Percentiles rank a stretch among this genome's conserved stretches.
These are phyloP conservation scores for Solenopsis fugax DNA, from an alignment of 1,140 invertebrate species.

Conservation along the genomic window DNA sequence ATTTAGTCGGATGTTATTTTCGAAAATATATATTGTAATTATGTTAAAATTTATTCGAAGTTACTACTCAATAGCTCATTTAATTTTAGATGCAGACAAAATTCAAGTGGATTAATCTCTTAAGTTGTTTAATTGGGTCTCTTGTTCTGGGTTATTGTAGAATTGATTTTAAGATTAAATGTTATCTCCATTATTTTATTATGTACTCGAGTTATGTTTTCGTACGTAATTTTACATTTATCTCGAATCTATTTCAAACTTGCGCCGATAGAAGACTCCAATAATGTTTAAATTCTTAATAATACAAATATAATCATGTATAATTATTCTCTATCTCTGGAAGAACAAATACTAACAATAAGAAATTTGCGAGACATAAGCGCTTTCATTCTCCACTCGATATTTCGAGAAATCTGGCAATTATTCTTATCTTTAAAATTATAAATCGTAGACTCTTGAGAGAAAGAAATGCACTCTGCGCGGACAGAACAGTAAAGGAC, in stretches of 20 bases:
- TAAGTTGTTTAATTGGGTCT: neutral
- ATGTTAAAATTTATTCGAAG: slow-evolving; percentile 4
- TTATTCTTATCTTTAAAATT: slow-evolving; percentile 11
- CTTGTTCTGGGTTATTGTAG: neutral
- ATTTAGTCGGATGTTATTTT: neutral
- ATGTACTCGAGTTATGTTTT: neutral
- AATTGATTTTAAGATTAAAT: slow-evolving; percentile 7
- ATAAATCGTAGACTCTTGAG: slow-evolving; percentile 2
- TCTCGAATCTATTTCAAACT: neutral
- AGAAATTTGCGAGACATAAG: neutral
- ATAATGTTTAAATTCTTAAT: neutral
- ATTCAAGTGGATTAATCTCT: neutral
- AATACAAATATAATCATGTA: neutral
- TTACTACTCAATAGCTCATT: neutral
- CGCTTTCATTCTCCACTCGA: neutral
- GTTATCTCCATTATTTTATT: slow-evolving; percentile 2
- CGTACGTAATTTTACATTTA: neutral
- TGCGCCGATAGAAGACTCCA: neutral
- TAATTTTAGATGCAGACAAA: neutral
- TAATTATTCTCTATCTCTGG: neutral
- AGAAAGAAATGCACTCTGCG: neutral
- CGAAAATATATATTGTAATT: neutral
- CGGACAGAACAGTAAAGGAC: neutral
- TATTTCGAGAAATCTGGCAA: neutral
- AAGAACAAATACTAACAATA: neutral